Percentiles rank a stretch among this genome's conserved stretches.
Conservation (phyloP, 1,140 invertebrate genomes). For the Heliconius congener region DNA sequence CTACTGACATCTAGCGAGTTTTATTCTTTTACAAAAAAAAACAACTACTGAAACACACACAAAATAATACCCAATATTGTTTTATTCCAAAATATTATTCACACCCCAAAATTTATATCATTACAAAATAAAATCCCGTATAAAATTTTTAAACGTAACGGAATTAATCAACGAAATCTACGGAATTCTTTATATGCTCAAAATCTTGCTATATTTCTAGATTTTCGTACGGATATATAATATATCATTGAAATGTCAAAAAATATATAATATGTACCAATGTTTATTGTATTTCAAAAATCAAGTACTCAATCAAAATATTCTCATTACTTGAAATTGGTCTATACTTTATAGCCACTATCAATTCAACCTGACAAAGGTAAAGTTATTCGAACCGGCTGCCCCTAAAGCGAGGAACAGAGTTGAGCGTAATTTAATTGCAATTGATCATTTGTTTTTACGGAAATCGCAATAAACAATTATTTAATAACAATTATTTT, state of each 20-base stretch:
- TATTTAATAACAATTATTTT: too few species aligned
- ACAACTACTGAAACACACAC: background rate
- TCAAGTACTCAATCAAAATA: background rate
- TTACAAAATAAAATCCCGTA: background rate
- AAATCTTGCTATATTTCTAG: background rate
- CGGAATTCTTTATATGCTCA: too few species aligned
- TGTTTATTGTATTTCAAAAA: background rate
- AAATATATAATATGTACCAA: background rate
- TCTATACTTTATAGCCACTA: background rate
- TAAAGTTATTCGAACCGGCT: background rate
- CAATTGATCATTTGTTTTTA: too few species aligned
- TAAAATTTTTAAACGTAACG: background rate
- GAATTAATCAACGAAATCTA: too few species aligned
- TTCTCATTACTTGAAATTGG: background rate
- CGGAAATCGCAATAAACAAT: too few species aligned
- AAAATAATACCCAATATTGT: background rate
- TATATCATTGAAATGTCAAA: background rate
- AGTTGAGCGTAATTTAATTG: too few species aligned
- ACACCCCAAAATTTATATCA: background rate
- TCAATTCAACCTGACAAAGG: background rate
- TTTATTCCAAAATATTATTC: background rate
- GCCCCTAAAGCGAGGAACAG: background rate
- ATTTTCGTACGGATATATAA: background rate
- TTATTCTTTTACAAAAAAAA: background rate
- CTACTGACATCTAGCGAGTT: conserved; percentile 20